Evolutionary conservation across 2,888 invertebrate genomes (phyloP).

Genomic region (Rhagophthalmus giganteus): DNA sequence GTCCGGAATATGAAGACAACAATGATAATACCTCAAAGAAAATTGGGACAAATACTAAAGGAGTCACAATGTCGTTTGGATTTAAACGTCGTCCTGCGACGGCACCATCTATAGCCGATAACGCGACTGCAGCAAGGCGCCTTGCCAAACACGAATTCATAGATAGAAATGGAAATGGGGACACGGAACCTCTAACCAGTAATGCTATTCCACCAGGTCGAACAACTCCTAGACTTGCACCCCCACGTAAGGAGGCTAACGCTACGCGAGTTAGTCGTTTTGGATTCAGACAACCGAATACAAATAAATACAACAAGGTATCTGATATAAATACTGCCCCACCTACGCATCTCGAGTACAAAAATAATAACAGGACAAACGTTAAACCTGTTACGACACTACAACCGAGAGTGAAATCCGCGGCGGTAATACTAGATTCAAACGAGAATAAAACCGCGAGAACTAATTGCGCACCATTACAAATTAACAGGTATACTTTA

Average conservation of each 20-base stretch:
- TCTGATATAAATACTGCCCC: conserved; percentile 61
- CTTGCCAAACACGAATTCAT: conserved; percentile 56
- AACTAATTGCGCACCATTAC: conserved; percentile 40
- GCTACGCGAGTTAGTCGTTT: conserved; percentile 71
- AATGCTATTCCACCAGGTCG: conserved; percentile 60
- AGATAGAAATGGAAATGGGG: conserved; percentile 49
- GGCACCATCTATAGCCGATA: conserved; percentile 46
- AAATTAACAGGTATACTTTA: conserved; percentile 63
- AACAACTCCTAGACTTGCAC: conserved; percentile 66
- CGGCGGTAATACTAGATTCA: conserved; percentile 12
- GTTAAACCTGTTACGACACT: conserved; percentile 5
- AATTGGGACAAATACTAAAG: conserved; percentile 59
- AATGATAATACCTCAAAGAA: conserved; percentile 52
- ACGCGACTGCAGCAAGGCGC: conserved; percentile 50
- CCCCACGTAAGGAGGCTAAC: conserved; percentile 68
- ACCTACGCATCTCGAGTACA: conserved; percentile 36
- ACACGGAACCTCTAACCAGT: conserved; percentile 45
- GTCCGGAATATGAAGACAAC: conserved; percentile 68
- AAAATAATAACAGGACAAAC: conserved; percentile 38
- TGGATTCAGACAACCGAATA: conserved; percentile 71
- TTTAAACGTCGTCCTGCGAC: conserved; percentile 70
- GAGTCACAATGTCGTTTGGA: conserved; percentile 83
- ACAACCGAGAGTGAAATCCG: conserved; percentile 14
- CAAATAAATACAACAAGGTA: conserved; percentile 69
- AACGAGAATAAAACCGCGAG: conserved; percentile 31